phyloP scores from a whole-genome alignment of 2,888 invertebrate species.

The Drosophila siamana region DNA sequence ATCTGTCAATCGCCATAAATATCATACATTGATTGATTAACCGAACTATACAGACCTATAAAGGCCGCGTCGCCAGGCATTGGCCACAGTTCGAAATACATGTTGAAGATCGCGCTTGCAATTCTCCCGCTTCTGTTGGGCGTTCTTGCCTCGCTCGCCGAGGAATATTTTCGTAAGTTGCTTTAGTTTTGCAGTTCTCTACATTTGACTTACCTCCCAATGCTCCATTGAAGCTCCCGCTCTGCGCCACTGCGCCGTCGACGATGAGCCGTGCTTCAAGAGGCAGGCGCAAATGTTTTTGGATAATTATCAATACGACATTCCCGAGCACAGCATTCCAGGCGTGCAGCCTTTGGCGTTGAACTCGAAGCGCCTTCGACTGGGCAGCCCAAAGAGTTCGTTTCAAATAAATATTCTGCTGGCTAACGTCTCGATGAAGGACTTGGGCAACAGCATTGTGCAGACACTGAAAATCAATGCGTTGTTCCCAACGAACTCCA shows the following conservation, averaged over 20 bases:
- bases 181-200: neutral
- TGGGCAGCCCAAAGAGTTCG: neutral
- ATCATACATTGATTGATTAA: too few species aligned
- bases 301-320: slow-evolving; percentile 2
- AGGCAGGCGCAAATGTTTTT: slow-evolving; percentile 14
- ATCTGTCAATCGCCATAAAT: too few species aligned
- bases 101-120: neutral
- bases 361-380: neutral
- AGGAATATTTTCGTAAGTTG: neutral
- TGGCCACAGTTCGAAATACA: neutral
- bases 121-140: neutral
- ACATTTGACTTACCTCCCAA: neutral
- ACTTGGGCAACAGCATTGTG: slow-evolving; percentile 1
- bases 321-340: slow-evolving; percentile 15
- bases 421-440: neutral
- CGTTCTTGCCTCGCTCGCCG: neutral
- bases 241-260: neutral
- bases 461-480: slow-evolving; percentile 3
- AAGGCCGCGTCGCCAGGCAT: neutral
- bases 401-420: slow-evolving; percentile 2
- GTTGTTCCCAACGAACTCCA: too few species aligned
- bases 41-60: neutral
- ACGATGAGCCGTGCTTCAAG: slow-evolving; percentile 9
- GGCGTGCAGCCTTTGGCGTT: slow-evolving; percentile 11
- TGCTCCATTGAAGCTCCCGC: neutral